phyloP scores from a whole-genome alignment of 2,113 vertebrate genomes.

The Crotalus tigris region DNA sequence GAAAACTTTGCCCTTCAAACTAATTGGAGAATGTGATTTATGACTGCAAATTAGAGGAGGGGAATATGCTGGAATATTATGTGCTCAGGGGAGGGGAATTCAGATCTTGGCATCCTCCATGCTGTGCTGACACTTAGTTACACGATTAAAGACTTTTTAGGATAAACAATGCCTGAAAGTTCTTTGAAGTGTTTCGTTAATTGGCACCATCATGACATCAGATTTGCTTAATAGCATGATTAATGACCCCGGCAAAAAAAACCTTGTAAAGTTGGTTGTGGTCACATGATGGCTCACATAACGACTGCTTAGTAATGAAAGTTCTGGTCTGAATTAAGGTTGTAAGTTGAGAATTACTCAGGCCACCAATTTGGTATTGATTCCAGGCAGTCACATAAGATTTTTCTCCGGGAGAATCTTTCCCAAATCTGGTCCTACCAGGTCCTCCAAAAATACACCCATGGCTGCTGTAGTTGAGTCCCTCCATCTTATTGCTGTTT shows the following conservation, averaged over 20 bases:
- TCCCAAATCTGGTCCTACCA: neutral
- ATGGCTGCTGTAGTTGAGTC: neutral
- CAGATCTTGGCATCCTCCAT: too few relatives aligned
- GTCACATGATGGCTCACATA: neutral
- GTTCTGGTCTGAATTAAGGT: neutral
- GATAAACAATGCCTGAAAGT: too few relatives aligned
- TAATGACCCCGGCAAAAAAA: neutral
- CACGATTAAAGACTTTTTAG: too few relatives aligned
- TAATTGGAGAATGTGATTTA: too few relatives aligned
- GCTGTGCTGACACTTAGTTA: too few relatives aligned
- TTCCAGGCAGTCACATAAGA: neutral
- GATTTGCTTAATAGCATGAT: neutral
- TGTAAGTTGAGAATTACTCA: neutral
- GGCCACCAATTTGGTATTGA: neutral
- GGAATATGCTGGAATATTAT: too few relatives aligned
- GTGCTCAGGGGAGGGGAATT: too few relatives aligned
- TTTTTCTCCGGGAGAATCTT: neutral
- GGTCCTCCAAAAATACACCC: neutral
- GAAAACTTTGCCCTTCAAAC: too few relatives aligned
- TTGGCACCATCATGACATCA: too few relatives aligned
- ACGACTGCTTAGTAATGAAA: neutral
- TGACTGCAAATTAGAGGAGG: too few relatives aligned
- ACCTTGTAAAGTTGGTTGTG: neutral
- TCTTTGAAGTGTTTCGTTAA: too few relatives aligned
- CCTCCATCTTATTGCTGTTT: neutral